These are phyloP conservation scores for Halichoerus grypus DNA, from an alignment of 2,113 vertebrate species.

Conservation along the genomic window DNA sequence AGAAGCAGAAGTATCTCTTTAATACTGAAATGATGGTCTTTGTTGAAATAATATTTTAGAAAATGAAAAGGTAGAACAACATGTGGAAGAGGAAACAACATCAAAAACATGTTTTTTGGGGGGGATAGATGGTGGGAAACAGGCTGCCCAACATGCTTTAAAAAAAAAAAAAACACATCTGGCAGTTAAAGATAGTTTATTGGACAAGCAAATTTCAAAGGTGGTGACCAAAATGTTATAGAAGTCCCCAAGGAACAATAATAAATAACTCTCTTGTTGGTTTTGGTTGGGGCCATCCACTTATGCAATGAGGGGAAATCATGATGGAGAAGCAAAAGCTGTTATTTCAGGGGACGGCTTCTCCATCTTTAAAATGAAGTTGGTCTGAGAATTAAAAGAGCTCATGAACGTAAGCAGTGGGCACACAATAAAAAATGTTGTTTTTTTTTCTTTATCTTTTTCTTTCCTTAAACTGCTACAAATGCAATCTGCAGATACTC, in stretches of 20 bases:
- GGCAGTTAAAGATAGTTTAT: constrained; percentile 4
- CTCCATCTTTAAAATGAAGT: neutral
- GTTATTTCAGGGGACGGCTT: neutral
- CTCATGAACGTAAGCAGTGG: neutral
- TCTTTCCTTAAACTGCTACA: neutral
- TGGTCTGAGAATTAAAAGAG: constrained; percentile 35
- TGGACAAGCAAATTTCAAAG: constrained; percentile 49
- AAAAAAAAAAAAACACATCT: neutral
- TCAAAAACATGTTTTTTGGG: neutral
- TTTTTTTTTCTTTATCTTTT: neutral
- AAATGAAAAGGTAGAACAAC: constrained; percentile 44
- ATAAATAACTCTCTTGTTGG: neutral
- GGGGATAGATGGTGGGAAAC: neutral
- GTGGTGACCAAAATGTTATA: neutral
- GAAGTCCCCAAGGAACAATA: neutral
- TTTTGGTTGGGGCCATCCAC: neutral
- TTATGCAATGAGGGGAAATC: neutral
- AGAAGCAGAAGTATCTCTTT: constrained; percentile 53
- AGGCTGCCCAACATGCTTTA: neutral
- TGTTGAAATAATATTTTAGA: constrained; percentile 47
- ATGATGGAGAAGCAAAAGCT: neutral
- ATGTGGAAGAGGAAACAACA: neutral
- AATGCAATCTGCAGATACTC: neutral
- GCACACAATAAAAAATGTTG: neutral
- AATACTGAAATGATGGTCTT: neutral